Evolutionary conservation across 2,797 vertebrate species (phyloP).

Genomic region (Vultur gryphus): DNA sequence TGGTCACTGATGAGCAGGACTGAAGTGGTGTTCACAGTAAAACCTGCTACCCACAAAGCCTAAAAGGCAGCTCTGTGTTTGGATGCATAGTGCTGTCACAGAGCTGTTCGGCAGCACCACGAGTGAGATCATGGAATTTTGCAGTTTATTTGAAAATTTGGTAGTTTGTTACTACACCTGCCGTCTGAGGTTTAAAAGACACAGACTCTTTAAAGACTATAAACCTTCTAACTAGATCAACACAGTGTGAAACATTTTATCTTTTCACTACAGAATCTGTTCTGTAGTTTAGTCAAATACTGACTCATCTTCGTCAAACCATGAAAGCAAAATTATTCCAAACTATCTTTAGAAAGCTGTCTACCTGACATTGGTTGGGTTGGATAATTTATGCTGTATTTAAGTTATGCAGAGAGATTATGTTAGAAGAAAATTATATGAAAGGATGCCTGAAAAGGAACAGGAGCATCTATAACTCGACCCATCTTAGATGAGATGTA

Average conservation of each 20-base stretch:
- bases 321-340: slow-evolving; percentile 1
- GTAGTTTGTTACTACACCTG: slow-evolving; percentile 74
- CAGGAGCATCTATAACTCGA: neutral
- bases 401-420: neutral
- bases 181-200: slow-evolving; percentile 65
- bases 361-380: neutral
- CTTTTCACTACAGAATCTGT: neutral
- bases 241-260: slow-evolving; percentile 24
- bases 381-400: neutral
- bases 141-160: slow-evolving; percentile 72
- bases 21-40: slow-evolving; percentile 11
- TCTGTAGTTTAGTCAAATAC: slow-evolving; percentile 22
- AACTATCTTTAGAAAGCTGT: neutral
- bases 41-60: slow-evolving; percentile 22
- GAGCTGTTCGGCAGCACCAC: slow-evolving; percentile 68
- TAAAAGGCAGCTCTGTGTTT: slow-evolving; percentile 60
- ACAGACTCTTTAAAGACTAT: slow-evolving; percentile 61
- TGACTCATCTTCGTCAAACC: slow-evolving; percentile 40
- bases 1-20: neutral
- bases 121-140: slow-evolving; percentile 78
- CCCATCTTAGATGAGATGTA: neutral
- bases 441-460: neutral
- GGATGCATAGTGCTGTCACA: slow-evolving; percentile 69
- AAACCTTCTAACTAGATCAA: slow-evolving; percentile 63
- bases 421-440: neutral